phyloP scores from a whole-genome alignment of 2,113 vertebrate species.

The Pithys albifrons region DNA sequence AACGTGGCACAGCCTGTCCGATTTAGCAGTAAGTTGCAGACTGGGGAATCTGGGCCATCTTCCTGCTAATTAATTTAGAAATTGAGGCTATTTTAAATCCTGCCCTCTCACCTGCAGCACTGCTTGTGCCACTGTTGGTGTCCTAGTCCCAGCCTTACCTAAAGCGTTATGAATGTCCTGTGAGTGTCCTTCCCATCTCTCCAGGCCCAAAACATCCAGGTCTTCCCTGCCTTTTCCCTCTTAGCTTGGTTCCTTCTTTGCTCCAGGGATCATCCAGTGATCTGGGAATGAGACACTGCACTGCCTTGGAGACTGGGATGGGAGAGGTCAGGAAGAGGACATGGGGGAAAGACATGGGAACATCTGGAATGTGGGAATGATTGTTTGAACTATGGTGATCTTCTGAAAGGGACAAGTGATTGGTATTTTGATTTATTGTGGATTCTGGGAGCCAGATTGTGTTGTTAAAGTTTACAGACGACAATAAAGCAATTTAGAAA shows the following conservation, averaged over 20 bases:
- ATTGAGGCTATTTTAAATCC: not conserved
- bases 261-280: not conserved
- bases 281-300: not conserved
- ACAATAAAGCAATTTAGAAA: not conserved
- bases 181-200: not conserved
- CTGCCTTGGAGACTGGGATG: not conserved
- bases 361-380: not conserved
- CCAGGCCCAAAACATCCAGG: too few relatives aligned
- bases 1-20: slow-evolving; percentile 92
- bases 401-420: not conserved
- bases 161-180: not conserved
- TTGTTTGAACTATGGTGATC: not conserved
- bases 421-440: not conserved
- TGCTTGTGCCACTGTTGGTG: too few relatives aligned
- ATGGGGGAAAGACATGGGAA: not conserved
- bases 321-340: not conserved
- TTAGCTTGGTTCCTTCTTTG: not conserved
- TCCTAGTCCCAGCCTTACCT: not conserved
- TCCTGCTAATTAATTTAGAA: not conserved
- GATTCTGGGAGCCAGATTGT: not conserved
- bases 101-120: not conserved
- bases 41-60: slow-evolving; percentile 49
- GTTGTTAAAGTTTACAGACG: not conserved
- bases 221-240: not conserved
- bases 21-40: slow-evolving; percentile 92